These are phyloP conservation scores for Mustelus asterias DNA, from an alignment of 2,113 vertebrate genomes.

Conservation along the genomic window DNA sequence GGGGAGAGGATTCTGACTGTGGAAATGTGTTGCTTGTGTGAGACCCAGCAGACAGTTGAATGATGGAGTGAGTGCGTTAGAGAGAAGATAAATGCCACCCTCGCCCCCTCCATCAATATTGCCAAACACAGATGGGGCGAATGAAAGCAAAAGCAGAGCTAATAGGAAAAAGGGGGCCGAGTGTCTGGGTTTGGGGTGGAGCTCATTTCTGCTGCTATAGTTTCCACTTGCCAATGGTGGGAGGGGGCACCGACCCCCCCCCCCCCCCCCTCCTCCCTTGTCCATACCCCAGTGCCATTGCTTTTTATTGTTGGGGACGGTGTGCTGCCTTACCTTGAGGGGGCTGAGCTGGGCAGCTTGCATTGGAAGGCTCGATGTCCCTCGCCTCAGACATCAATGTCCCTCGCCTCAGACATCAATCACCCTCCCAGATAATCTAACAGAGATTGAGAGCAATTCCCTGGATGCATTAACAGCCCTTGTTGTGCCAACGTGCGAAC, in stretches of 20 bases:
- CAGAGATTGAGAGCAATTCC: neutral
- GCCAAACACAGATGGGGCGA: neutral
- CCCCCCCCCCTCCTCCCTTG: too few species aligned
- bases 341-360: neutral
- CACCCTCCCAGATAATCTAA: neutral
- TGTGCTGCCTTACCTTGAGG: neutral
- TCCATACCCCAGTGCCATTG: neutral
- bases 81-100: neutral
- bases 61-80: neutral
- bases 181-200: neutral
- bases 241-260: neutral
- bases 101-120: neutral
- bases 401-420: too few species aligned
- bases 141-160: neutral
- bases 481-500: neutral
- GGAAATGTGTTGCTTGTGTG: neutral
- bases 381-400: too few species aligned
- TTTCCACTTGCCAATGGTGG: neutral
- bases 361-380: too few species aligned
- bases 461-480: neutral
- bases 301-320: neutral
- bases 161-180: too few species aligned
- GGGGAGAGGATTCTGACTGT: conserved; percentile 37
- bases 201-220: neutral
- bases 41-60: neutral